Base-by-base conservation (phyloP, 1,140 invertebrate genomes). In the Bombus picipes region DNA sequence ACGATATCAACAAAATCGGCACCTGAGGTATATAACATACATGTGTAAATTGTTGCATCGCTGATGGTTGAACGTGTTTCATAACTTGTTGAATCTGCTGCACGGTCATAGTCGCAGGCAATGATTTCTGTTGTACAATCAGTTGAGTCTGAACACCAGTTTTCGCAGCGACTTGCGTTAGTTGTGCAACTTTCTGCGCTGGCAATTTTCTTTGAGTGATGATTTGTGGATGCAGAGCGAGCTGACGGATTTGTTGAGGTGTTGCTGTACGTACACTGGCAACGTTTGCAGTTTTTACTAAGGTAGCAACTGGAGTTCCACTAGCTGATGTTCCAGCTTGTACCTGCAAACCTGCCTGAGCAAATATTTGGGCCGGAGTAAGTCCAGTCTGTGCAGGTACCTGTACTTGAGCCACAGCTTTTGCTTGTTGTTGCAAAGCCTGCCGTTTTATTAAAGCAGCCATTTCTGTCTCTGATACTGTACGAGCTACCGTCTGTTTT, bases 61-160 rank as follows among this genome's bases (percentile, higher is more conserved):
- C 91, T 10, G 96, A 95, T 0, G 96, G 96, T 73, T 96, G 96
- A 2, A 95, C 96, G 34, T 96, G 96, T 77, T 97, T 96, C 92
- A 98, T 97, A 34, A 97, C 97, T 92, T 98, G 97, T 85, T 97
- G 97, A 47, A 98, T 96, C 89, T 98, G 97, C 89, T 98, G 97
- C 73, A 98, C 96, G 0, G 97, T 97, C 93, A 97, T 96, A 4
- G 97, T 96, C 3, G 96, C 94, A 1, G 96, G 95, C 59, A 97
- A 66, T 28, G 96, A 95, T 92, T 97, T 97, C 6, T 94, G 96
- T 92, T 97, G 96, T 4, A 97, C 96, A 43, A 97, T 97, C 22
- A 97, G 88, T 85, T 96, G 96, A 22, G 96, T 95, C 70, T 95
- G 96, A 12, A 96, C 95, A 0, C 95, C 96, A 76, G 90, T 92